These are phyloP conservation scores for Microctenopoma steveboyesi DNA, from an alignment of 2,797 vertebrate species.

Conservation along the genomic window DNA sequence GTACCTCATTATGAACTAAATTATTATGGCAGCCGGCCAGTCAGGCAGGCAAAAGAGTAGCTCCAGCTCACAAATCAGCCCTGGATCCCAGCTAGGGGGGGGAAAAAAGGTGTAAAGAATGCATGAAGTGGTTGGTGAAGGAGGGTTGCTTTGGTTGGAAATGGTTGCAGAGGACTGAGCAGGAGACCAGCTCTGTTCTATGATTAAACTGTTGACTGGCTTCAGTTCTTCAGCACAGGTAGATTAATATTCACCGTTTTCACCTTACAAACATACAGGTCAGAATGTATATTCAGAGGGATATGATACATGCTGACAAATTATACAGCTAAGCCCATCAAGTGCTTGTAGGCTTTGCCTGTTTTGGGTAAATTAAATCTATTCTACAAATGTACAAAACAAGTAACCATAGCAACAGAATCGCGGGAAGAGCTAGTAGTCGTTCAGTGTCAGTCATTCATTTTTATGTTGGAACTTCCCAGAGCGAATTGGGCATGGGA, in stretches of 20 bases:
- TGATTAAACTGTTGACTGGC: conserved; percentile 54
- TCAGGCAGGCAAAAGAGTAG: conserved; percentile 51
- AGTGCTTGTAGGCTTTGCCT: conserved; percentile 70
- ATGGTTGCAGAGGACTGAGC: conserved; percentile 45
- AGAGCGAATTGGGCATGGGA: conserved; percentile 65
- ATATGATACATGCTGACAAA: conserved; percentile 54
- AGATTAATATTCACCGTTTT: conserved; percentile 56
- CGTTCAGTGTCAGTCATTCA: conserved; percentile 73
- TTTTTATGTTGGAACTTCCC: conserved; percentile 72
- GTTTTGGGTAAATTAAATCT: conserved; percentile 78
- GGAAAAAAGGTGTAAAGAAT: conserved; percentile 48
- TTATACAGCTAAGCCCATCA: conserved; percentile 64
- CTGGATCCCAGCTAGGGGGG: conserved; percentile 21
- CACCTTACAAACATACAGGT: conserved; percentile 45
- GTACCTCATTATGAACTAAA: conserved; percentile 74
- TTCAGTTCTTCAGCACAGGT: conserved; percentile 27
- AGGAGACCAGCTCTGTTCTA: conserved; percentile 29
- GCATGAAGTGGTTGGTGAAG: conserved; percentile 41
- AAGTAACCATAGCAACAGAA: conserved; percentile 86
- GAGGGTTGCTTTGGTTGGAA: conserved; percentile 33
- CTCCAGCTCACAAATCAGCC: conserved; percentile 54
- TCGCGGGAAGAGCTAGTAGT: conserved; percentile 74
- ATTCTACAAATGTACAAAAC: conserved; percentile 82
- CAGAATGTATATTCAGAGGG: conserved; percentile 54
- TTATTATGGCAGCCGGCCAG: conserved; percentile 70